A percentile compares a stretch with the other conserved stretches of the same genome.
These are phyloP conservation scores for Anguilla megastoma DNA, from an alignment of 2,797 vertebrate genomes.

Conservation along the genomic window DNA sequence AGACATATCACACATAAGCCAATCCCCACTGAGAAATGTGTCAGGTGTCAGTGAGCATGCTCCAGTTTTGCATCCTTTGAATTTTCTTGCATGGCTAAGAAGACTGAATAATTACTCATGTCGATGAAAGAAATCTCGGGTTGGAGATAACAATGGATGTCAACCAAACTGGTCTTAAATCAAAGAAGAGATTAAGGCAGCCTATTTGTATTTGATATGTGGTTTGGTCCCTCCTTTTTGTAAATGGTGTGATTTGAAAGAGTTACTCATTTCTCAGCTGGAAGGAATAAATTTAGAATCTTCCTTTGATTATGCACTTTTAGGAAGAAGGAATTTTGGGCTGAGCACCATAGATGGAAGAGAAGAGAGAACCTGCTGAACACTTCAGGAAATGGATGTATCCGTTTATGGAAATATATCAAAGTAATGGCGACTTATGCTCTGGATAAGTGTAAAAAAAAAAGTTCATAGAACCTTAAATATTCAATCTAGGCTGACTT, in stretches of 20 bases:
- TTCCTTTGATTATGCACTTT: background rate
- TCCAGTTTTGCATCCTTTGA: too few species aligned
- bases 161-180: background rate
- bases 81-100: background rate
- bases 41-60: background rate
- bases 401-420: too few species aligned
- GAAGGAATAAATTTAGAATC: conserved; percentile 11
- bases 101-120: background rate
- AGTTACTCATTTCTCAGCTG: background rate
- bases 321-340: background rate
- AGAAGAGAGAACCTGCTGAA: too few species aligned
- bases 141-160: background rate
- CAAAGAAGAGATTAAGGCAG: conserved; percentile 5
- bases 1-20: background rate
- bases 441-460: background rate
- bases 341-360: background rate
- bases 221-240: background rate
- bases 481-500: background rate
- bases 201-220: background rate
- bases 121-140: background rate
- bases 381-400: too few species aligned
- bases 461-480: background rate
- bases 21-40: background rate
- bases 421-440: background rate
- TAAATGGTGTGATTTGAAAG: background rate